phyloP scores from a whole-genome alignment of 2,888 invertebrate species.

The Allacma fusca region DNA sequence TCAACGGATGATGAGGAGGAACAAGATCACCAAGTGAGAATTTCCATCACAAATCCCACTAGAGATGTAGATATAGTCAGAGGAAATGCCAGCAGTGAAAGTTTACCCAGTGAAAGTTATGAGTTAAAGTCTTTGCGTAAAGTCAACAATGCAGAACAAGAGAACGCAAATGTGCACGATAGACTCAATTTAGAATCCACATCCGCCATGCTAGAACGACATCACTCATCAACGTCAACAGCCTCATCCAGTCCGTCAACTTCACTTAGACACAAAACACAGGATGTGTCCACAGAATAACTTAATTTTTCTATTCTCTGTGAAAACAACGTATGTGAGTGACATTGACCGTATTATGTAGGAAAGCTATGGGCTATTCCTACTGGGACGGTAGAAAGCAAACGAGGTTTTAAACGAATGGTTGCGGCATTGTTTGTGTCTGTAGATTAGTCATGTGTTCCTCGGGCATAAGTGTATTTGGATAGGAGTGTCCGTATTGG shows the following conservation, averaged over 20 bases:
- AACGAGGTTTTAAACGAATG: too few species aligned
- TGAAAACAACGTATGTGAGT: too few species aligned
- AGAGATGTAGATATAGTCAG: background rate
- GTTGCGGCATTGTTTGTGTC: too few species aligned
- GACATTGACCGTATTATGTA: too few species aligned
- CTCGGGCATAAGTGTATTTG: too few species aligned
- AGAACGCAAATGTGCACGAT: background rate
- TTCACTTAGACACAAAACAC: constrained; percentile 8
- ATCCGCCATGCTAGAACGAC: too few species aligned
- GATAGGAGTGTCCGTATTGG: too few species aligned
- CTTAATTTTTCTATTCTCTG: background rate
- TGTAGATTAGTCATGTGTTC: too few species aligned
- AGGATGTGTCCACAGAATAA: background rate
- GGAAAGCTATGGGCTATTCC: too few species aligned
- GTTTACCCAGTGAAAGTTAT: constrained; percentile 20
- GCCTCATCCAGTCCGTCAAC: constrained; percentile 8
- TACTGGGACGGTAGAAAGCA: too few species aligned
- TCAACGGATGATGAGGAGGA: constrained; percentile 51
- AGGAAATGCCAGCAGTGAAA: background rate
- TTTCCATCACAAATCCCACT: background rate
- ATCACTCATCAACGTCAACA: background rate
- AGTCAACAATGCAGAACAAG: constrained; percentile 7
- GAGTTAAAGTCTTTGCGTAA: constrained; percentile 2
- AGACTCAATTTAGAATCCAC: background rate
- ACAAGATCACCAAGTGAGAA: constrained; percentile 19